These are phyloP conservation scores for Dicyrtomina minuta DNA, from an alignment of 2,888 invertebrate species.

Conservation along the genomic window DNA sequence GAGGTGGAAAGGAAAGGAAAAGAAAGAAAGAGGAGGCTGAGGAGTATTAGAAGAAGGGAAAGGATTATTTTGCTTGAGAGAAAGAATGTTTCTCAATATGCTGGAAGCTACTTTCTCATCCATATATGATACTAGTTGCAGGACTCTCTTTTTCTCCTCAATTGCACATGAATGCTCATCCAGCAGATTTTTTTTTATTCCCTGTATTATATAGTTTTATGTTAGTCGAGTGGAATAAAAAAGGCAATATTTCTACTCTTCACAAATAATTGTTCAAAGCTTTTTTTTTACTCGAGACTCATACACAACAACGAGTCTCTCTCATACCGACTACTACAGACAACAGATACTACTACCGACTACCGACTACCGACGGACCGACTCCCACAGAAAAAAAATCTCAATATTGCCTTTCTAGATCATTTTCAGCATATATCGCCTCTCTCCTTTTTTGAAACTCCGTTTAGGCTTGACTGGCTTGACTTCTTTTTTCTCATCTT, in stretches of 20 bases:
- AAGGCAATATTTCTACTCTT: conserved; percentile 40
- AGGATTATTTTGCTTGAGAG: conserved; percentile 34
- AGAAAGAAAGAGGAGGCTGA: conserved; percentile 12
- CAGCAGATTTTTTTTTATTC: conserved; percentile 28
- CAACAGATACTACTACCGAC: conserved; percentile 28
- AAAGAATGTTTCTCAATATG: conserved; percentile 31
- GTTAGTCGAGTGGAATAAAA: conserved; percentile 41
- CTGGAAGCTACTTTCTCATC: neutral
- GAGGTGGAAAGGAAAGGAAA: neutral
- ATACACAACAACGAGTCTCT: conserved; percentile 9
- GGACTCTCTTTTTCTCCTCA: conserved; percentile 35
- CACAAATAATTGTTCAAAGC: conserved; percentile 42
- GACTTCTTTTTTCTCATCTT: conserved; percentile 7
- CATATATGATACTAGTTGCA: conserved; percentile 14
- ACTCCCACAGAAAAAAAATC: conserved; percentile 22
- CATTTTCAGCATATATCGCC: conserved; percentile 20
- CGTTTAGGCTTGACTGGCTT: neutral
- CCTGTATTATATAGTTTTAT: conserved; percentile 32
- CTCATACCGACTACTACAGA: neutral
- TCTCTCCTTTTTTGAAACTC: neutral
- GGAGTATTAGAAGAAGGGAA: conserved; percentile 29
- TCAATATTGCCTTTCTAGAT: conserved; percentile 33
- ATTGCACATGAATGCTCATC: conserved; percentile 36
- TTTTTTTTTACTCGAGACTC: neutral
- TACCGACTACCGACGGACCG: conserved; percentile 3